Percentiles rank a stretch among this genome's conserved stretches.
phyloP scores from a whole-genome alignment of 2,113 vertebrate species.

The Paraplagusia blochii region DNA sequence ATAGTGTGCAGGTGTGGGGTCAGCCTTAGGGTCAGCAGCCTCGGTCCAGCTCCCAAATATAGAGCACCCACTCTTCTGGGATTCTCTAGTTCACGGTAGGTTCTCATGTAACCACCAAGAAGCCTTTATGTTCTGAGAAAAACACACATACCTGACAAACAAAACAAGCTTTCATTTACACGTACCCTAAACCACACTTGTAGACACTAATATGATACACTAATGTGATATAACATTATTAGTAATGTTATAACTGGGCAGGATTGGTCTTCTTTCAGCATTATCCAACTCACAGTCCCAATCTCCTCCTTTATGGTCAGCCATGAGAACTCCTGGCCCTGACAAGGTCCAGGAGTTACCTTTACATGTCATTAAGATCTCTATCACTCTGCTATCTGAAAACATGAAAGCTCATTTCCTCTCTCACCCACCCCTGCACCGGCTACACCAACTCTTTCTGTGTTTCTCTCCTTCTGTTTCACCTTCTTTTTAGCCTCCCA shows the following conservation, averaged over 20 bases:
- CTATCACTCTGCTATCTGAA: conserved; percentile 47
- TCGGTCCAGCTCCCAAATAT: conserved; percentile 75
- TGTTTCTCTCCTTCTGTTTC: conserved; percentile 36
- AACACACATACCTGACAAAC: conserved; percentile 52
- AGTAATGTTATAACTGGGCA: too few relatives aligned
- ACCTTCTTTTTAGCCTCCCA: conserved; percentile 19
- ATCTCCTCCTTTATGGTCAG: too few relatives aligned
- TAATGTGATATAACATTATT: too few relatives aligned
- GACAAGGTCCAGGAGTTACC: not conserved
- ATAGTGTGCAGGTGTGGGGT: conserved; percentile 70
- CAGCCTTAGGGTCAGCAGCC: conserved; percentile 57
- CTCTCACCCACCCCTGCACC: not conserved
- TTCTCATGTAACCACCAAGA: conserved; percentile 58
- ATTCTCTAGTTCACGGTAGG: conserved; percentile 42
- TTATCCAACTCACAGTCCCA: too few relatives aligned
- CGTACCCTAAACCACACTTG: not conserved
- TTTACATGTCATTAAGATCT: conserved; percentile 45
- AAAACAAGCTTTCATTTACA: conserved; percentile 47
- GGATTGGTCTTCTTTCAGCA: too few relatives aligned
- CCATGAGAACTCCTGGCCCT: too few relatives aligned
- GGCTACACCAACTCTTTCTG: conserved; percentile 8
- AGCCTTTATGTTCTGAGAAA: conserved; percentile 47
- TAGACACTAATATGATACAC: conserved; percentile 9
- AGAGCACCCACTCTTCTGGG: conserved; percentile 63
- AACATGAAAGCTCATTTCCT: conserved; percentile 51